Percentiles rank a stretch among this genome's conserved stretches.
phyloP scores from a whole-genome alignment of 2,113 vertebrate species.

The Hylia prasina region DNA sequence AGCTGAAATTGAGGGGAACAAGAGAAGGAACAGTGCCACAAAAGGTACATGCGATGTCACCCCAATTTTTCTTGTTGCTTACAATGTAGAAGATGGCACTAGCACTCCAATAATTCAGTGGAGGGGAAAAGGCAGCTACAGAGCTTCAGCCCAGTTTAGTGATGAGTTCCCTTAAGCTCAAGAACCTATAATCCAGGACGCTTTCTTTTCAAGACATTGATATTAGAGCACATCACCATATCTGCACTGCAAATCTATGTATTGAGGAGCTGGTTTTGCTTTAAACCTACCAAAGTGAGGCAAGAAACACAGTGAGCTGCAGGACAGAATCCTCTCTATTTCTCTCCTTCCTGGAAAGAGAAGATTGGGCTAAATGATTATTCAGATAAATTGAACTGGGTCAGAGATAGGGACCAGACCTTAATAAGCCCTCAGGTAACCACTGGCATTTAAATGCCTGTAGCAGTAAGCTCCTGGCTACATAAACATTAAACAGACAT shows the following conservation, averaged over 20 bases:
- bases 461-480: background rate
- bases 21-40: background rate
- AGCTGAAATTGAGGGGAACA: background rate
- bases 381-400: background rate
- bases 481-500: background rate
- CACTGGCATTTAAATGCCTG: background rate
- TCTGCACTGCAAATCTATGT: background rate
- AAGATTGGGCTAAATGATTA: background rate
- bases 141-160: background rate
- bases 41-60: fast-evolving
- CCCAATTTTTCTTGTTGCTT: background rate
- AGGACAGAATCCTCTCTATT: background rate
- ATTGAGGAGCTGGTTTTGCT: background rate
- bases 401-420: background rate
- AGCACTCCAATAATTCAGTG: background rate
- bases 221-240: background rate
- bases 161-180: background rate
- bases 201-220: background rate
- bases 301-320: background rate
- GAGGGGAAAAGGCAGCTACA: background rate
- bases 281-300: background rate
- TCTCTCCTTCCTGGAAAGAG: background rate
- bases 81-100: background rate
- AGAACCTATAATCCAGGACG: background rate
- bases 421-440: background rate